Evolutionary conservation across 2,113 vertebrate species (phyloP).

Genomic region (Tretioscincus oriximinensis): DNA sequence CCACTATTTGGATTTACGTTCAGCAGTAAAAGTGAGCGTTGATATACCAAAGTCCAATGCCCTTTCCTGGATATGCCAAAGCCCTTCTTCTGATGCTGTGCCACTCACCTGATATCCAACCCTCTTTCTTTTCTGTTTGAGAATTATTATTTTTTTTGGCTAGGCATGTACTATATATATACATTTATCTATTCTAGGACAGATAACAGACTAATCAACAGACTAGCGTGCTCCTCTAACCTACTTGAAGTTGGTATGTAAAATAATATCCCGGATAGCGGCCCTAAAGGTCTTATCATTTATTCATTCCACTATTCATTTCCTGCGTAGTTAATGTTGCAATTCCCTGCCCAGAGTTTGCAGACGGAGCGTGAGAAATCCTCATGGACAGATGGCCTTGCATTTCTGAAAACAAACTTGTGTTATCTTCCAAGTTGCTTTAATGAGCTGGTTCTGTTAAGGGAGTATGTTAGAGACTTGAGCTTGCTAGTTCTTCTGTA

Average conservation of each 20-base stretch:
- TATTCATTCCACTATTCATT: constrained; percentile 65
- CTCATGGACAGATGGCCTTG: constrained; percentile 67
- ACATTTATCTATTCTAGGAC: neutral
- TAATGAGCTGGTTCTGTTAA: constrained; percentile 40
- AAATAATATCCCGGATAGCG: constrained; percentile 60
- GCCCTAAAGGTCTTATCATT: constrained; percentile 64
- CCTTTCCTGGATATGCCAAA: neutral
- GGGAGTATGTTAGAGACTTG: constrained; percentile 2
- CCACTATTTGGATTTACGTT: too few species aligned
- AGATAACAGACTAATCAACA: constrained; percentile 40
- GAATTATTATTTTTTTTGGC: neutral
- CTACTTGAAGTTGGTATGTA: constrained; percentile 34
- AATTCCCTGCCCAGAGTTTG: constrained; percentile 55
- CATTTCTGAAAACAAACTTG: constrained; percentile 48
- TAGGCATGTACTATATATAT: neutral
- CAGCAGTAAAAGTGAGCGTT: too few species aligned
- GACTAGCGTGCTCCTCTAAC: constrained; percentile 63
- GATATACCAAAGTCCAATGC: neutral
- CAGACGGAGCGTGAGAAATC: constrained; percentile 63
- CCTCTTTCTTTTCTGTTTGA: neutral
- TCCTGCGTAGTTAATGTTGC: constrained; percentile 61
- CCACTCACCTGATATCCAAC: neutral
- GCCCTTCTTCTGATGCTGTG: constrained; percentile 9
- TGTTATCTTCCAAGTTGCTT: constrained; percentile 56
- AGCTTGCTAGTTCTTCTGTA: neutral